A percentile compares a stretch with the other conserved stretches of the same genome.
Conservation (phyloP, 2,888 invertebrate genomes). For the Globia sparganii region DNA sequence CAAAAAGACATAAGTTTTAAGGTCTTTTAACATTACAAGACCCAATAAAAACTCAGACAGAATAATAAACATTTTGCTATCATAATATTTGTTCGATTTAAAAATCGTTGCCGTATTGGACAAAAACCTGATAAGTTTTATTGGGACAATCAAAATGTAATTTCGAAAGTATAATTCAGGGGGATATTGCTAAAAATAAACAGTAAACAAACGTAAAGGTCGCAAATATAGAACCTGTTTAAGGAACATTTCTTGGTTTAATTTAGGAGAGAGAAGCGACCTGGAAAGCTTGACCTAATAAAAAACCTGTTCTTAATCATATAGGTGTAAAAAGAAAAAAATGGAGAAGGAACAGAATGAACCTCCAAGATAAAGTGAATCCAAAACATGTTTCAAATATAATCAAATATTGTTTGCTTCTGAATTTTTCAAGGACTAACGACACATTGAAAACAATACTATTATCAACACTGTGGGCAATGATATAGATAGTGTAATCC, state of each 20-base stretch:
- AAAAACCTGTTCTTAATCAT: neutral
- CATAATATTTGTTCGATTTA: slow-evolving; percentile 31
- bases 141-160: slow-evolving; percentile 66
- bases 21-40: slow-evolving; percentile 28
- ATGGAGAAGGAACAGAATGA: neutral
- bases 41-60: slow-evolving; percentile 40
- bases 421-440: neutral
- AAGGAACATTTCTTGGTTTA: slow-evolving; percentile 61
- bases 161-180: slow-evolving; percentile 71
- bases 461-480: neutral
- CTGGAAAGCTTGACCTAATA: neutral
- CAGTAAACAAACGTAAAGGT: slow-evolving; percentile 83
- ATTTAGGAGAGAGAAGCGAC: slow-evolving; percentile 46
- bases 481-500: too few relatives aligned
- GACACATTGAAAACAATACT: neutral
- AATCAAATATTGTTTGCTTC: neutral
- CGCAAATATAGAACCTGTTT: slow-evolving; percentile 80
- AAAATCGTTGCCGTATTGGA: slow-evolving; percentile 36
- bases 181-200: slow-evolving; percentile 80
- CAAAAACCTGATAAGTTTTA: slow-evolving; percentile 66
- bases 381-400: neutral
- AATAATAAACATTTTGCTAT: slow-evolving; percentile 35
- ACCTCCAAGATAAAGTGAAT: neutral
- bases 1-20: slow-evolving; percentile 34
- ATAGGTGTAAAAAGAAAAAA: neutral